These are phyloP conservation scores for Lepus americanus DNA, from an alignment of 2,113 vertebrate species.

Conservation along the genomic window DNA sequence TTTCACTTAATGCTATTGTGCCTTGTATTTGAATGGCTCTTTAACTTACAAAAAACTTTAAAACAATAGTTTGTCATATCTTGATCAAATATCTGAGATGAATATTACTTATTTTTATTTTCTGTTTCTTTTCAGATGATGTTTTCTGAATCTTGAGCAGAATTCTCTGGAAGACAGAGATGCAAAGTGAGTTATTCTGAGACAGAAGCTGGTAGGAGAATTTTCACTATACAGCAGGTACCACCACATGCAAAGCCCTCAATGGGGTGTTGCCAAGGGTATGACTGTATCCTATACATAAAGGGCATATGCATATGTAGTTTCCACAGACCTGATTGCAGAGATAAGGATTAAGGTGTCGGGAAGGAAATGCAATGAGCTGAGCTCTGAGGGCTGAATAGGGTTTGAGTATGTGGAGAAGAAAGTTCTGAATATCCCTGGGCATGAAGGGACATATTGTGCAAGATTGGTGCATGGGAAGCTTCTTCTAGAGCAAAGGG, in stretches of 20 bases:
- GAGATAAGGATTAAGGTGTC: background rate
- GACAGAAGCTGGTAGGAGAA: background rate
- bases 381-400: background rate
- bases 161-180: background rate
- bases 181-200: background rate
- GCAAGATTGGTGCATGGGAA: background rate
- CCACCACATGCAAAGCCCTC: background rate
- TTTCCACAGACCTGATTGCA: background rate
- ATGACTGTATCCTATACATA: background rate
- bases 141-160: background rate
- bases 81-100: background rate
- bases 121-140: constrained; percentile 4
- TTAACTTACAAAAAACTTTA: constrained; percentile 52
- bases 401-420: background rate
- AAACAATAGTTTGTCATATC: constrained; percentile 16
- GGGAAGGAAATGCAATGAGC: background rate
- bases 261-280: background rate
- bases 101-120: constrained; percentile 9
- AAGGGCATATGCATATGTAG: background rate
- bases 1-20: constrained; percentile 8
- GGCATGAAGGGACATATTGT: background rate
- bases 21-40: constrained; percentile 7
- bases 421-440: background rate
- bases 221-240: background rate
- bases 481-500: background rate